Conservation (phyloP, 1,140 invertebrate species). For the Tetramorium alpestre region DNA sequence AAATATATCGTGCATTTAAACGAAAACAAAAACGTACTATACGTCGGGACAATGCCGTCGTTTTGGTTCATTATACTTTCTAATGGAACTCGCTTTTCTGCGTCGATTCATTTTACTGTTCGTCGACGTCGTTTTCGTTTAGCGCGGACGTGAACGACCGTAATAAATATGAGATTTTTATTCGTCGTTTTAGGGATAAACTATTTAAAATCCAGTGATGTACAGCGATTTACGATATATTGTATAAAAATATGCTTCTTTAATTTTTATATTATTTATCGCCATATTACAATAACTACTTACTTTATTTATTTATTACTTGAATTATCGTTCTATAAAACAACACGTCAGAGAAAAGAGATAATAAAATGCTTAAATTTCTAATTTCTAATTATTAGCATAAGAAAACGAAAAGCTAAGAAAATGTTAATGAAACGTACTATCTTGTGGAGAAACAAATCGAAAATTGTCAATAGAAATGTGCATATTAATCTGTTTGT, state of each 20-base stretch:
- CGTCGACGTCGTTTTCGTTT: conserved; percentile 46
- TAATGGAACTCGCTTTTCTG: conserved; percentile 55
- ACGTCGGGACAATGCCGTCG: neutral
- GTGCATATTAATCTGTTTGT: neutral
- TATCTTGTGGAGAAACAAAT: neutral
- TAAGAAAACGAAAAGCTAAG: neutral
- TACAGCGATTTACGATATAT: neutral
- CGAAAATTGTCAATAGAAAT: neutral
- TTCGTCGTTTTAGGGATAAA: conserved; percentile 13
- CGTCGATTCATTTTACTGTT: conserved; percentile 51
- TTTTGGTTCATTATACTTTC: conserved; percentile 63
- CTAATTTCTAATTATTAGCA: neutral
- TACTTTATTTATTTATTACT: neutral
- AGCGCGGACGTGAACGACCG: neutral
- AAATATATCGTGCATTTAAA: conserved; percentile 31
- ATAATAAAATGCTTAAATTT: neutral
- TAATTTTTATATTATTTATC: neutral
- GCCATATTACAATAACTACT: neutral
- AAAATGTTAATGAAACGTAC: conserved; percentile 9
- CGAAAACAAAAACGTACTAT: conserved; percentile 11
- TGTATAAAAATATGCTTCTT: neutral
- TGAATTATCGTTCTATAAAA: neutral
- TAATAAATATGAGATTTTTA: conserved; percentile 48
- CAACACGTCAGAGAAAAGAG: neutral
- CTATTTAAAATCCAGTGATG: neutral